Evolutionary conservation across 2,888 invertebrate genomes (phyloP), one percentile per base, ranked within the genome.

Genomic region (Sarcophaga variegata): DNA sequence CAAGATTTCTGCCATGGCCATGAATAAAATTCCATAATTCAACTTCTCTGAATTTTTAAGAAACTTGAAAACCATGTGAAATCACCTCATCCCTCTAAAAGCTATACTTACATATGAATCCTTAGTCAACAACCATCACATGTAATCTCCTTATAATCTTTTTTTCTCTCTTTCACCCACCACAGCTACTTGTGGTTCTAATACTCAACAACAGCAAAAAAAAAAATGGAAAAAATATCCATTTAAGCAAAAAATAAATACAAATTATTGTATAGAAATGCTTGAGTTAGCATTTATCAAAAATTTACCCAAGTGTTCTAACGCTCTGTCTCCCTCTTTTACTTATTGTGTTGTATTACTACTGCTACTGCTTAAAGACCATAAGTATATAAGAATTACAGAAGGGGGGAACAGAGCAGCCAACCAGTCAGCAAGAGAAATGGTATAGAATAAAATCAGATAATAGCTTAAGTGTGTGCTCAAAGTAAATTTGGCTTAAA

Each of bases 261-360:
- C 70, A 81, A 4, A 67, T 70, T n/a, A 69, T 25, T 60, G 20
- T 59, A 64, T 69, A 76, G 66, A 86, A 88, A 81, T 83, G 86
- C 83, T 79, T 81, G 25, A 75, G 86, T 70, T 69, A 81, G 85
- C 83, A 86, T 77, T 88, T 86, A 86, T 78, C 81, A 81, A 74
- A 79, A 60, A 75, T 59, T 45, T 47, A 81, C 69, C 62, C 69
- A 75, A 76, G 54, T 85, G 17, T 54, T 54, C 54, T 54, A 37
- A 37, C 37, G 2, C 17, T 54, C 14, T 54, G 1, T 14, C 54
- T 4, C 17, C 4, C 54, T 54, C 37, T 37, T 37, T 12, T 54
- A 12, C 17, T 54, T 54, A 54, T 54, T 54, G 17, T 14, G 76
- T 77, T 81, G 63, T 63, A 70, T 37, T 54, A 54, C 17, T 71